These are phyloP conservation scores for Zaprionus taronus DNA, from an alignment of 1,140 invertebrate genomes.

Conservation along the genomic window DNA sequence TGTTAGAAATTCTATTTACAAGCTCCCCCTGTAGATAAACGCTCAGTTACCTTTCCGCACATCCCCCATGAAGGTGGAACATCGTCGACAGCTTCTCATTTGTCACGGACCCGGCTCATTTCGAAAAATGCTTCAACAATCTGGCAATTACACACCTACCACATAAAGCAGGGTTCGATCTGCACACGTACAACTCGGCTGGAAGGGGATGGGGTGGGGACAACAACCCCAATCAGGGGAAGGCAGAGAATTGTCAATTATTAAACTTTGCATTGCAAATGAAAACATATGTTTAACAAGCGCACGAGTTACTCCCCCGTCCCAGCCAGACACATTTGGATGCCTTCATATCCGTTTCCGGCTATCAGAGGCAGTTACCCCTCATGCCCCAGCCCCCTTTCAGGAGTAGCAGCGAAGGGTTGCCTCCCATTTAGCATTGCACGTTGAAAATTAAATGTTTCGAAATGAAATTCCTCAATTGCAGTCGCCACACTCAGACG, in stretches of 20 bases:
- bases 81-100: conserved; percentile 57
- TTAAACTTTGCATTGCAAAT: conserved; percentile 82
- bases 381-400: neutral
- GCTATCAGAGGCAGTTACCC: conserved; percentile 60
- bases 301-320: conserved; percentile 12
- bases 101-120: conserved; percentile 64
- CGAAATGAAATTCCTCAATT: conserved; percentile 83
- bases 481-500: conserved; percentile 73
- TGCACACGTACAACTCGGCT: conserved; percentile 7
- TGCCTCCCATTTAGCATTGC: conserved; percentile 55
- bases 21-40: neutral
- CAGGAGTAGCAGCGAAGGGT: conserved; percentile 32
- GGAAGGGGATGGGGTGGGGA: neutral
- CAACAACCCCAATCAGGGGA: conserved; percentile 5
- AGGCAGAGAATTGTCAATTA: conserved; percentile 68
- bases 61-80: conserved; percentile 38
- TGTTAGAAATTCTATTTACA: neutral
- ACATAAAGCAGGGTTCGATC: conserved; percentile 6
- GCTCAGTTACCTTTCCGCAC: neutral
- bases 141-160: conserved; percentile 70
- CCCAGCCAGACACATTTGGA: conserved; percentile 38
- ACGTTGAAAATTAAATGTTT: conserved; percentile 81
- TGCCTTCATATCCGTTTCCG: conserved; percentile 77
- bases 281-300: conserved; percentile 82
- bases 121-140: conserved; percentile 59